Percentiles rank a stretch among this genome's conserved stretches.
These are phyloP conservation scores for Scatophagus argus DNA, from an alignment of 2,113 vertebrate species.

Conservation along the genomic window DNA sequence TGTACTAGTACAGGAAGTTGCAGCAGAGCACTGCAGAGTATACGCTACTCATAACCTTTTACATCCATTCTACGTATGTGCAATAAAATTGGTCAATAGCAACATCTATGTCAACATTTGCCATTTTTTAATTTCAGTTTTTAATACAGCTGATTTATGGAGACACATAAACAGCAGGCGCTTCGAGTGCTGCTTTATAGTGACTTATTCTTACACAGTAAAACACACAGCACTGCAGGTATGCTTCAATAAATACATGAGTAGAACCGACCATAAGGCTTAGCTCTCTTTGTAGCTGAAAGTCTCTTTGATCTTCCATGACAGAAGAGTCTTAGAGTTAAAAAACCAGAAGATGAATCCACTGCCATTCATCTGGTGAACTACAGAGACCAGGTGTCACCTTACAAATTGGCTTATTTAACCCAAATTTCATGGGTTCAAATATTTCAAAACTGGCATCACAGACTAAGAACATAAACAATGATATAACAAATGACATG, in stretches of 20 bases:
- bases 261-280: conserved; percentile 37
- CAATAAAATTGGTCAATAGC: conserved; percentile 61
- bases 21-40: conserved; percentile 3
- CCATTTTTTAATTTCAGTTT: conserved; percentile 34
- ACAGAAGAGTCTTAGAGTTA: conserved; percentile 56
- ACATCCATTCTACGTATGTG: conserved; percentile 17
- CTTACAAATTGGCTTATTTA: conserved; percentile 15
- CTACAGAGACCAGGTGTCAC: conserved; percentile 2
- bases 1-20: background rate
- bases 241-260: conserved; percentile 69
- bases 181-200: conserved; percentile 43
- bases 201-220: conserved; percentile 11
- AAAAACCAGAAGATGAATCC: conserved; percentile 17
- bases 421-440: conserved; percentile 26
- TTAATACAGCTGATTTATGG: conserved; percentile 38
- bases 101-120: conserved; percentile 13
- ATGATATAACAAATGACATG: conserved; percentile 18
- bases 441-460: conserved; percentile 26
- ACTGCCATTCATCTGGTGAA: conserved; percentile 1
- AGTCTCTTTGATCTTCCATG: conserved; percentile 15
- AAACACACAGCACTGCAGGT: conserved; percentile 28
- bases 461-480: background rate
- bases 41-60: conserved; percentile 8
- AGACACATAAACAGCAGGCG: conserved; percentile 22
- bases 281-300: background rate